Evolutionary conservation across 1,140 invertebrate genomes (phyloP).

Genomic region (Drosophila virilis): DNA sequence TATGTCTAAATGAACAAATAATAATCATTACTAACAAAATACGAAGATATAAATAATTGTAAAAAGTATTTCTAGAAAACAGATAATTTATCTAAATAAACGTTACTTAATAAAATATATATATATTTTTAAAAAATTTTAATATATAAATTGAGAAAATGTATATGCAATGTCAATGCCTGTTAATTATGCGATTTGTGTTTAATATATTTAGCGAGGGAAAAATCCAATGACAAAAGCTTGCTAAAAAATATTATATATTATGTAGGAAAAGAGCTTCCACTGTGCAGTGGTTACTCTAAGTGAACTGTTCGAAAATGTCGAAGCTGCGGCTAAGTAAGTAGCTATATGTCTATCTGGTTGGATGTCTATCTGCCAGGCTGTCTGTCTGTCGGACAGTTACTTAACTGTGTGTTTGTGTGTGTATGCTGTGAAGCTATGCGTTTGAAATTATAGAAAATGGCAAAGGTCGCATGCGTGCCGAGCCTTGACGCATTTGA

Average conservation of each 20-base stretch:
- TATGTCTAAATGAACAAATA: background rate
- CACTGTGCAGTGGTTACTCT: conserved; percentile 12
- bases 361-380: conserved; percentile 17
- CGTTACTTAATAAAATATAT: too few species aligned
- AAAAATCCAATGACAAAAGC: too few species aligned
- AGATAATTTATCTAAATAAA: too few species aligned
- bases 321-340: conserved; percentile 4
- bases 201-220: too few species aligned
- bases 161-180: background rate
- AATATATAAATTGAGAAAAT: background rate
- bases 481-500: conserved; percentile 52
- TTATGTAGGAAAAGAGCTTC: background rate
- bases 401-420: conserved; percentile 7
- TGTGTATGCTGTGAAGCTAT: conserved; percentile 17
- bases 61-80: background rate
- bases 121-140: too few species aligned
- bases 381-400: conserved; percentile 1
- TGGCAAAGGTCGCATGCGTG: conserved; percentile 50
- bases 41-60: background rate
- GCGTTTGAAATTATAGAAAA: conserved; percentile 44
- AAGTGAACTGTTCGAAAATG: conserved; percentile 2
- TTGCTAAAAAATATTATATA: too few species aligned
- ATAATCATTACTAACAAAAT: background rate
- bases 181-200: too few species aligned
- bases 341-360: conserved; percentile 13